These are phyloP conservation scores for Gymnoscelis rufifasciata DNA, from an alignment of 2,888 invertebrate genomes.

Conservation along the genomic window DNA sequence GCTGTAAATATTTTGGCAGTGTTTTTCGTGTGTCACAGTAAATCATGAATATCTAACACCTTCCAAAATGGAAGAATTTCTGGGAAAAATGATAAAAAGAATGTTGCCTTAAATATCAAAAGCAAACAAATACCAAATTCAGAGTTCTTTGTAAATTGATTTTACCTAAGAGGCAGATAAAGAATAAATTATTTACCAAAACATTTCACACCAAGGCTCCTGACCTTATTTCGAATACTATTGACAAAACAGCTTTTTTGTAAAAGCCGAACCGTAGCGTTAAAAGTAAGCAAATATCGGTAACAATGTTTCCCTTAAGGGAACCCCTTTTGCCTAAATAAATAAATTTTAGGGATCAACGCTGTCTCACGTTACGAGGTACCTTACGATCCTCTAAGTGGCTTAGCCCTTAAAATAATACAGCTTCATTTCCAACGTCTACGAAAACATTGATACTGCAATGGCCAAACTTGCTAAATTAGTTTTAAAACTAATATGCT, in stretches of 20 bases:
- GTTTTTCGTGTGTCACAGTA: background rate
- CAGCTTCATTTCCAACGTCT: slow-evolving; percentile 11
- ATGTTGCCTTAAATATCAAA: too few relatives aligned
- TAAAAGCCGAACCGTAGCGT: slow-evolving; percentile 17
- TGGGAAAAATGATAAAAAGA: background rate
- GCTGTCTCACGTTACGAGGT: slow-evolving; percentile 34
- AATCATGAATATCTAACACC: background rate
- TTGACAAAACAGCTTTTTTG: slow-evolving; percentile 23
- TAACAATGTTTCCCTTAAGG: slow-evolving; percentile 24
- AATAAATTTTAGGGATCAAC: slow-evolving; percentile 34
- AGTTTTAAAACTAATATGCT: slow-evolving; percentile 4
- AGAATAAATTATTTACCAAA: slow-evolving; percentile 6
- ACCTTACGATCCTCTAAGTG: slow-evolving; percentile 25
- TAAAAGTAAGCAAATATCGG: slow-evolving; percentile 28
- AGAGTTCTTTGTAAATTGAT: slow-evolving; percentile 8
- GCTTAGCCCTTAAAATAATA: slow-evolving; percentile 11
- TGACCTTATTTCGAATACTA: slow-evolving; percentile 1
- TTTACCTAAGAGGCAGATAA: background rate
- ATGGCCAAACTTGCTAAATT: slow-evolving; percentile 1
- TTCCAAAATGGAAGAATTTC: background rate
- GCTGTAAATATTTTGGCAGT: background rate
- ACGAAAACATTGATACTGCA: background rate
- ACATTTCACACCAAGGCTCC: slow-evolving; percentile 6
- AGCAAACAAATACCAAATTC: background rate
- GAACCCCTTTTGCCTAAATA: slow-evolving; percentile 29